phyloP scores from a whole-genome alignment of 2,888 invertebrate species.

The Monopis laevigella region DNA sequence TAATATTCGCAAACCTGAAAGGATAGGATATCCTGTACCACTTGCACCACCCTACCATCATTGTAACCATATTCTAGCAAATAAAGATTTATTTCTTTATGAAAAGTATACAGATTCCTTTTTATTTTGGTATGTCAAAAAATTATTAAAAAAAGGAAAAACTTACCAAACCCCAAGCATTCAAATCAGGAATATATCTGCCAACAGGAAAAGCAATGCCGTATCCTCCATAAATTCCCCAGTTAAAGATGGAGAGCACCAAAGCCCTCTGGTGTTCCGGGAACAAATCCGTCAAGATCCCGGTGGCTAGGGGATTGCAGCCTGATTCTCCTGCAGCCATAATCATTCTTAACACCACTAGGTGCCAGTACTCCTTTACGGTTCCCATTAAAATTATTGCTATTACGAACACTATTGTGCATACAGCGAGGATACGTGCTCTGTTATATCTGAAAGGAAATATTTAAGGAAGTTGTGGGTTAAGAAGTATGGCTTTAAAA shows the following conservation, averaged over 20 bases:
- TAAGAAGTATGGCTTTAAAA: no score
- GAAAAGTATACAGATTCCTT: no score
- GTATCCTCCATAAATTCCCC: slow-evolving; percentile 95
- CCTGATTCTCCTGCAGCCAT: slow-evolving; percentile 90
- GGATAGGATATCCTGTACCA: no score
- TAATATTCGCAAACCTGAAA: no score
- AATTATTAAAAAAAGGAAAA: background rate
- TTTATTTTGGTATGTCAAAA: no score
- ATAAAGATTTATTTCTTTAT: no score
- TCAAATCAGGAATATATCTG: slow-evolving; percentile 79
- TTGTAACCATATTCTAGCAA: no score
- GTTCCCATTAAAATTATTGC: slow-evolving; percentile 88
- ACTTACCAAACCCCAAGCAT: slow-evolving; percentile 78
- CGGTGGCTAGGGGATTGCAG: slow-evolving; percentile 87
- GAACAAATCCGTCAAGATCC: slow-evolving; percentile 83
- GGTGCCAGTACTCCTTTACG: slow-evolving; percentile 89
- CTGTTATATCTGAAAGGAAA: slow-evolving; percentile 68
- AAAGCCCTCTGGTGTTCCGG: slow-evolving; percentile 83
- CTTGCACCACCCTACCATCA: no score
- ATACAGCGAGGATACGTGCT: slow-evolving; percentile 77
- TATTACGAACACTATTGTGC: slow-evolving; percentile 82
- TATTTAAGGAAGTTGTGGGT: no score
- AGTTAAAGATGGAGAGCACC: slow-evolving; percentile 93
- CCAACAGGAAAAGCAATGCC: slow-evolving; percentile 93
- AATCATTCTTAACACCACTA: slow-evolving; percentile 84